Evolutionary conservation across 2,888 invertebrate species (phyloP), one percentile per base, ranked within the genome.

Genomic region (Ophion slaviceki): DNA sequence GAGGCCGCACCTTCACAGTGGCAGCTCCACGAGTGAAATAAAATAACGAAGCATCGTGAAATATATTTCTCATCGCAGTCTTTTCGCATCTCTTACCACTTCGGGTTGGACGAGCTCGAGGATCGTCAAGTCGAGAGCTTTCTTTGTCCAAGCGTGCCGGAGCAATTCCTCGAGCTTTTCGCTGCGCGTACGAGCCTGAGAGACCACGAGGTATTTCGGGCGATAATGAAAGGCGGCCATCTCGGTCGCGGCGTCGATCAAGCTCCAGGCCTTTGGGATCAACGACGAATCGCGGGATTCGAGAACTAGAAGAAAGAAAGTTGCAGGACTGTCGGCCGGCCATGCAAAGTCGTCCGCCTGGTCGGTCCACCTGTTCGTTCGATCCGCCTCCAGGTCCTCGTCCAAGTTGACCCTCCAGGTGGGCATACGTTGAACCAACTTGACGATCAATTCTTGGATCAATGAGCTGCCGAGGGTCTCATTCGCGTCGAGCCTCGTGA

Each of bases 51-150:
- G 53, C 2, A 53, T 53, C 5, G 14, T 11, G 17, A 3, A 17
- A 17, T 4, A 17, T 53, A 4, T 14, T 14, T 53, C 14, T 7
- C 53, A 17, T 53, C 53, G 53, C 53, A 40, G 4, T 4, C 40
- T 6, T 0, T 8, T 57, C 14, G 61, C 61, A 7, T 11, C 4
- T 61, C 47, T 24, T 20, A 57, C 47, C 8, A 17, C 20, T 59
- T 61, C 32, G 40, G 24, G 1, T n/a, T 74, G 53, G 14, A 61
- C 5, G 11, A 88, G 40, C 66, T 88, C 86, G 17, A 88, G 40
- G 32, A 88, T 80, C 64, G 88, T 87, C 20, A 88, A 66, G 28
- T 86, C 83, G 17, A 84, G 57, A 20, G 87, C 70, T 74, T 80
- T 72, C 7, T 82, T 75, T 2, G 79, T 45, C 88, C 87, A 88